Evolutionary conservation across 2,888 invertebrate species (phyloP).

Genomic region (Drosophila subsilvestris): DNA sequence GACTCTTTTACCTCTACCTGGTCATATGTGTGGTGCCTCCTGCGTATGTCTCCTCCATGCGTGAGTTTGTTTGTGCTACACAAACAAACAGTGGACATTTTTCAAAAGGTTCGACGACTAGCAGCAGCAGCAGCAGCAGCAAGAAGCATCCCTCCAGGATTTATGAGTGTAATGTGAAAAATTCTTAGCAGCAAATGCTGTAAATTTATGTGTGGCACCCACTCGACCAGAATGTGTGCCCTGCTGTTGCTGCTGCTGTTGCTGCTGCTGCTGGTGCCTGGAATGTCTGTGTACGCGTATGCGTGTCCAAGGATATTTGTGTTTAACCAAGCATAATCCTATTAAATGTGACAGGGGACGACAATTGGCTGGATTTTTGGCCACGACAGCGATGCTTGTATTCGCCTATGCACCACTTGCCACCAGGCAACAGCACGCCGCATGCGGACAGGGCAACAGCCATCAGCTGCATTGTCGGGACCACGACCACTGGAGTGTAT

Average conservation of each 20-base stretch:
- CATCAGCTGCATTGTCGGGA: conserved; percentile 48
- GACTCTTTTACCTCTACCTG: conserved; percentile 46
- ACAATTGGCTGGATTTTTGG: conserved; percentile 70
- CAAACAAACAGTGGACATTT: conserved; percentile 77
- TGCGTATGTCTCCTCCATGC: conserved; percentile 9
- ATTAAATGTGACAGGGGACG: conserved; percentile 77
- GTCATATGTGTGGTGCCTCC: conserved; percentile 12
- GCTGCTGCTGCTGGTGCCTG: not conserved
- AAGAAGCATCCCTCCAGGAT: conserved; percentile 62
- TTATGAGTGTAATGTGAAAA: conserved; percentile 75
- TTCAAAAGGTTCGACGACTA: conserved; percentile 65
- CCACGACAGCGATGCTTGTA: conserved; percentile 47
- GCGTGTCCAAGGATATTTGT: conserved; percentile 60
- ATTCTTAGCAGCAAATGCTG: conserved; percentile 67
- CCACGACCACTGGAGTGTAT: conserved; percentile 69
- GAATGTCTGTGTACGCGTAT: conserved; percentile 13
- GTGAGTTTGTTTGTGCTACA: conserved; percentile 32
- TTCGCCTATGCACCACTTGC: not conserved
- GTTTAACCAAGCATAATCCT: conserved; percentile 79
- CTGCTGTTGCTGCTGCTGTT: not conserved
- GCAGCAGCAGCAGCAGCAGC: conserved; percentile 36
- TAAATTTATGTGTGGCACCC: conserved; percentile 66
- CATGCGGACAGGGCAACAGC: not conserved
- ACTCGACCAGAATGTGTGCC: conserved; percentile 8
- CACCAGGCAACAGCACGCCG: not conserved